A percentile compares a stretch with the other conserved stretches of the same genome.
Conservation (phyloP, 2,113 vertebrate genomes). For the Cervus canadensis region DNA sequence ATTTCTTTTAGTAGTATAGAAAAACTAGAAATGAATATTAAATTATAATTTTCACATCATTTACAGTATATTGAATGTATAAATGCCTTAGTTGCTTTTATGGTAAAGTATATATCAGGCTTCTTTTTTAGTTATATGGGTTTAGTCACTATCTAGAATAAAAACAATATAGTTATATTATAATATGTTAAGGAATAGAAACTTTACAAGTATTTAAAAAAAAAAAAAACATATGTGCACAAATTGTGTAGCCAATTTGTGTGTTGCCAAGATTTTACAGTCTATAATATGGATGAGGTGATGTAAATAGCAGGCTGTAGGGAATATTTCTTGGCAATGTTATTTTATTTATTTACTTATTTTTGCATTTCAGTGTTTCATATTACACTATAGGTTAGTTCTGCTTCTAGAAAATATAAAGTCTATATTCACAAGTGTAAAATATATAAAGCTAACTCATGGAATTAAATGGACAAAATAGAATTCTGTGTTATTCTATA, state of each 20-base stretch:
- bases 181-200: neutral
- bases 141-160: neutral
- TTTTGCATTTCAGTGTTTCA: neutral
- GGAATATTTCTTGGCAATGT: conserved; percentile 3
- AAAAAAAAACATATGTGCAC: neutral
- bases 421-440: neutral
- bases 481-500: neutral
- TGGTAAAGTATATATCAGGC: neutral
- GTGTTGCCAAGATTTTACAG: neutral
- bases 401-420: neutral
- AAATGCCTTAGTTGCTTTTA: neutral
- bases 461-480: neutral
- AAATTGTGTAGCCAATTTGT: neutral
- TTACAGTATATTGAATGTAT: neutral
- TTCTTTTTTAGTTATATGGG: neutral
- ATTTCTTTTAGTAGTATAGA: neutral
- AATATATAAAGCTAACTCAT: neutral
- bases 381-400: neutral
- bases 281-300: neutral
- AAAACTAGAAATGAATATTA: neutral
- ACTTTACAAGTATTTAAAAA: neutral
- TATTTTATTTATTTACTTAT: neutral
- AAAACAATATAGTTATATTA: neutral
- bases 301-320: neutral
- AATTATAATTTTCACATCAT: neutral